Conservation (phyloP, 2,113 vertebrate genomes). For the Cisticola juncidis region DNA sequence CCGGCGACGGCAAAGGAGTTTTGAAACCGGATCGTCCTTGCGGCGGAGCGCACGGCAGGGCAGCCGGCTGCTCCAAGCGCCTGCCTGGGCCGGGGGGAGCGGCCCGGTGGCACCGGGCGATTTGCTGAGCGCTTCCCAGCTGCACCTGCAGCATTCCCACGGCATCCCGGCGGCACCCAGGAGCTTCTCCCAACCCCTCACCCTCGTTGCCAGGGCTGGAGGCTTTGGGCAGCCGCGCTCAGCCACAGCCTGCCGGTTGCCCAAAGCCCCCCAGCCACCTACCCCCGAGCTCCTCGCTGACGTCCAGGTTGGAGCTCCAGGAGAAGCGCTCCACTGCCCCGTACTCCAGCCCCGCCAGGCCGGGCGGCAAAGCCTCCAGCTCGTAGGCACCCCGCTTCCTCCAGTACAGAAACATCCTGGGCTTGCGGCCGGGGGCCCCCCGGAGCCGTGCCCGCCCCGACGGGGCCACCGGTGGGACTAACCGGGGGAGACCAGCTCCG, state of each 20-base stretch:
- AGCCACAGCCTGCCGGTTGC: not conserved
- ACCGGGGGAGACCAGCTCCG: not conserved
- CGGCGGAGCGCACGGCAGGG: not conserved
- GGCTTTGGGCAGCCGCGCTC: not conserved
- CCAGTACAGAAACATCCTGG: constrained; percentile 90
- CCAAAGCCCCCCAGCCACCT: constrained; percentile 56
- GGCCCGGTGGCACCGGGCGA: fast-evolving
- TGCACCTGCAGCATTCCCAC: not conserved
- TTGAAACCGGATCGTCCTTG: not conserved
- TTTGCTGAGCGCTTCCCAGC: not conserved
- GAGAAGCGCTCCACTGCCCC: constrained; percentile 82
- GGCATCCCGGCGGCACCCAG: not conserved
- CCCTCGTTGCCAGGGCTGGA: not conserved
- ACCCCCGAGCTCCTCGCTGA: constrained; percentile 83
- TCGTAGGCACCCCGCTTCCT: constrained; percentile 89
- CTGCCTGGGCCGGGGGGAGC: not conserved
- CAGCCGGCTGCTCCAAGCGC: not conserved
- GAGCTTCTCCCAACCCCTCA: not conserved
- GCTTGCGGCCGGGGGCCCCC: not conserved
- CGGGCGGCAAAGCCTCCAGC: constrained; percentile 80
- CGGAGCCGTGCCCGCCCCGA: not conserved
- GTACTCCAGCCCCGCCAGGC: constrained; percentile 66
- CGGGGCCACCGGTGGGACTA: not conserved
- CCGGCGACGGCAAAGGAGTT: not conserved
- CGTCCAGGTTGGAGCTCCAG: constrained; percentile 87